Percentiles rank a stretch among this genome's conserved stretches.
These are phyloP conservation scores for Brachyalestes nurse DNA, from an alignment of 2,797 vertebrate species.

Conservation along the genomic window DNA sequence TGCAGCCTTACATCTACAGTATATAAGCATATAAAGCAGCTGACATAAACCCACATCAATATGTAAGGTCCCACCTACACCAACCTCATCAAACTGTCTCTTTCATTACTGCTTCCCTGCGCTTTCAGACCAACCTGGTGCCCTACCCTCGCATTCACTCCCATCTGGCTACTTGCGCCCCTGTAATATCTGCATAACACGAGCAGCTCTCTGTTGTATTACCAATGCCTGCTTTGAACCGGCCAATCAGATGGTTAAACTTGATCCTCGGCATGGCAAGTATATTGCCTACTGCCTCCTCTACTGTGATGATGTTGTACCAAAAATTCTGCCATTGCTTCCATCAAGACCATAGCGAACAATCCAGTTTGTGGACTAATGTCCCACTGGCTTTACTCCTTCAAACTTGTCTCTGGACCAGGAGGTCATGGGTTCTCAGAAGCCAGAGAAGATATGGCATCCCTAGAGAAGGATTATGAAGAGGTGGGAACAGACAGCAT, in stretches of 20 bases:
- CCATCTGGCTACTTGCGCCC: constrained; percentile 78
- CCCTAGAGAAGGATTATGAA: constrained; percentile 64
- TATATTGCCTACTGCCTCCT: constrained; percentile 92
- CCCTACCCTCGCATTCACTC: constrained; percentile 83
- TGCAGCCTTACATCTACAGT: too few species aligned
- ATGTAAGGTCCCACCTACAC: constrained; percentile 78
- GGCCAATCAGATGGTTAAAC: constrained; percentile 80
- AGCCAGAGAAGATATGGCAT: constrained; percentile 64
- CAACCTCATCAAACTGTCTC: constrained; percentile 84
- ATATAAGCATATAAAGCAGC: too few species aligned
- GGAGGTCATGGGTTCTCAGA: too few species aligned
- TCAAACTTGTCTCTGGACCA: too few species aligned
- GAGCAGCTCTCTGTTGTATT: constrained; percentile 77
- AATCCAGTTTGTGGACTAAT: constrained; percentile 83
- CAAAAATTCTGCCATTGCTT: constrained; percentile 88
- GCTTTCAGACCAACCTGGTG: constrained; percentile 82
- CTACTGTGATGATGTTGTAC: constrained; percentile 85
- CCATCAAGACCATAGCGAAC: constrained; percentile 87
- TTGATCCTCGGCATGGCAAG: constrained; percentile 74
- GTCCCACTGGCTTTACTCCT: constrained; percentile 71
- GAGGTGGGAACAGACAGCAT: constrained; percentile 66
- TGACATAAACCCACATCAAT: too few species aligned
- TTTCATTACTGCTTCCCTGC: constrained; percentile 80
- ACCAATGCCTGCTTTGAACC: constrained; percentile 81
- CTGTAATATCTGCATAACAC: constrained; percentile 78